A percentile compares a stretch with the other conserved stretches of the same genome.
Evolutionary conservation across 2,888 invertebrate species (phyloP).

Genomic region (Parnassius orleans): DNA sequence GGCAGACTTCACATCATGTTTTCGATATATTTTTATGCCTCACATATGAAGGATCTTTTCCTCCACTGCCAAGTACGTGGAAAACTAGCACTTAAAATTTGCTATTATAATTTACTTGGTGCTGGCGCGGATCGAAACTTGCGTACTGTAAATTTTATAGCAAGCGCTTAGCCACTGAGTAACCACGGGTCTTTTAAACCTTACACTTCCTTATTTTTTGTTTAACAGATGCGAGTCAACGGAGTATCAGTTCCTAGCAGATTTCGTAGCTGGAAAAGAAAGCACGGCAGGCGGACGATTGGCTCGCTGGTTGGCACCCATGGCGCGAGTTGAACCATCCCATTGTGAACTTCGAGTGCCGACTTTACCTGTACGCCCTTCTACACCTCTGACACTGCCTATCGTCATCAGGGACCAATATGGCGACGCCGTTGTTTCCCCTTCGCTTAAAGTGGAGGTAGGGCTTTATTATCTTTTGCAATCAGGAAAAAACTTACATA

Average conservation of each 20-base stretch:
- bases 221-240: conserved; percentile 89
- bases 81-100: too few species aligned
- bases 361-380: conserved; percentile 84
- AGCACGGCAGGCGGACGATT: conserved; percentile 94
- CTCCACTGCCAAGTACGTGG: too few species aligned
- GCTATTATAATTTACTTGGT: too few species aligned
- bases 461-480: too few species aligned
- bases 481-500: too few species aligned
- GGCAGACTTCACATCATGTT: too few species aligned
- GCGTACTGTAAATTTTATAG: too few species aligned
- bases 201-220: neutral
- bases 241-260: conserved; percentile 94
- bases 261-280: conserved; percentile 93
- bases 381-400: conserved; percentile 77
- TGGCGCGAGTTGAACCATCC: conserved; percentile 93
- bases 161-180: too few species aligned
- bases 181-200: too few species aligned
- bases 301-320: conserved; percentile 97
- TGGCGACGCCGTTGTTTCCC: conserved; percentile 91
- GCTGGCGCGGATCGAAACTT: too few species aligned
- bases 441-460: conserved; percentile 89
- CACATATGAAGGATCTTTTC: too few species aligned
- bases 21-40: too few species aligned
- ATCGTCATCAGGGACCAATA: conserved; percentile 95
- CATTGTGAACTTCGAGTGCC: conserved; percentile 92